phyloP scores from a whole-genome alignment of 2,113 vertebrate genomes.

The Tenrec ecaudatus region DNA sequence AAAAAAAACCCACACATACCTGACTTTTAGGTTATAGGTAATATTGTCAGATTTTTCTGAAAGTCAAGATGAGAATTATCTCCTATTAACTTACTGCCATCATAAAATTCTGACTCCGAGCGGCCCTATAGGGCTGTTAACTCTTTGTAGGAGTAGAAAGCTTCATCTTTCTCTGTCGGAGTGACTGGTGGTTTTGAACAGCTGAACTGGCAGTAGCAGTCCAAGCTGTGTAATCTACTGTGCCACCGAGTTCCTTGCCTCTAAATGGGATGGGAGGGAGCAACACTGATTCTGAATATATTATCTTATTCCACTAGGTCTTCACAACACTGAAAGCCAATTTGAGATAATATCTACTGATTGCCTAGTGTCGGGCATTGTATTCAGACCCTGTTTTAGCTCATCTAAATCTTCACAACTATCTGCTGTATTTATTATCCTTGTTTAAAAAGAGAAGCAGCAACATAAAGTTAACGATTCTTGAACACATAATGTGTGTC shows the following conservation, averaged over 20 bases:
- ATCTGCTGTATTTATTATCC: constrained; percentile 27
- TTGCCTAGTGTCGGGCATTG: not conserved
- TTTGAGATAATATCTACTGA: not conserved
- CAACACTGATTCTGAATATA: not conserved
- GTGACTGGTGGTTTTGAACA: no score
- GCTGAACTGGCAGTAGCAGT: no score
- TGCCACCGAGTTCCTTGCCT: no score
- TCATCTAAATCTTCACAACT: not conserved
- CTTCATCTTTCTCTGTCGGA: no score
- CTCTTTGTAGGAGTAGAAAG: no score
- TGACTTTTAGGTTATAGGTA: not conserved
- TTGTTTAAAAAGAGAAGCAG: constrained; percentile 50
- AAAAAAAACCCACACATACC: no score
- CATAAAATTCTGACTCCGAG: no score
- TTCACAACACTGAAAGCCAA: not conserved
- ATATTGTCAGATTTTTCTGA: constrained; percentile 50
- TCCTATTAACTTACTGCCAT: no score
- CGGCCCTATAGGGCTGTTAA: no score
- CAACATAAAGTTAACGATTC: constrained; percentile 5
- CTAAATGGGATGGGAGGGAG: not conserved
- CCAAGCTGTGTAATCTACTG: no score
- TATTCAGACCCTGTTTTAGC: not conserved
- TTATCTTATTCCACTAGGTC: not conserved
- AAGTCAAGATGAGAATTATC: constrained; percentile 16
- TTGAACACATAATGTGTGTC: not conserved